Evolutionary conservation across 2,113 vertebrate species (phyloP).

Genomic region (Scolopax mira): DNA sequence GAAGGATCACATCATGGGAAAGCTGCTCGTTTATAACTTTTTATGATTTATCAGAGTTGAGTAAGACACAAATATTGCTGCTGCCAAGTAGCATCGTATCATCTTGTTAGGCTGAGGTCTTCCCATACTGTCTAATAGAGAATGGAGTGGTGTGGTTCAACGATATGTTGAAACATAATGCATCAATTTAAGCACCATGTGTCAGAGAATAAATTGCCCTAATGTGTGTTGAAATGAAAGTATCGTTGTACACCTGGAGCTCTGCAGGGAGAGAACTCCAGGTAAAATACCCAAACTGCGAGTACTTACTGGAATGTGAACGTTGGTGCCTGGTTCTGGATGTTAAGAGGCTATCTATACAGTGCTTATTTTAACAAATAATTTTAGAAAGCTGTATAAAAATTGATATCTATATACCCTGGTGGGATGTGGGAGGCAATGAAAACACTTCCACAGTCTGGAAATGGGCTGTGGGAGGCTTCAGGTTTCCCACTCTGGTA

Average conservation of each 20-base stretch:
- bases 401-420: neutral
- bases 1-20: neutral
- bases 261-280: neutral
- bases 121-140: neutral
- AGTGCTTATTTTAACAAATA: neutral
- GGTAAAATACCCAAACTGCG: neutral
- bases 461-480: neutral
- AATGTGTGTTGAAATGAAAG: neutral
- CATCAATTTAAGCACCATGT: neutral
- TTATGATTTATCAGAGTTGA: neutral
- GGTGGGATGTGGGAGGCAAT: constrained; percentile 14
- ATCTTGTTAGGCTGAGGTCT: neutral
- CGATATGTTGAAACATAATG: neutral
- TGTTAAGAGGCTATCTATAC: neutral
- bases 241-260: neutral
- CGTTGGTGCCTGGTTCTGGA: neutral
- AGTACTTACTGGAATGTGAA: neutral
- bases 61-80: neutral
- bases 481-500: neutral
- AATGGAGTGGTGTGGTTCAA: neutral
- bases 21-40: neutral
- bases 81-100: neutral
- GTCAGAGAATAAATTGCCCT: neutral
- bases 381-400: constrained; percentile 20
- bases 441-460: neutral